Base-by-base conservation (phyloP, 1,140 invertebrate species). In the Reticulitermes speratus region DNA sequence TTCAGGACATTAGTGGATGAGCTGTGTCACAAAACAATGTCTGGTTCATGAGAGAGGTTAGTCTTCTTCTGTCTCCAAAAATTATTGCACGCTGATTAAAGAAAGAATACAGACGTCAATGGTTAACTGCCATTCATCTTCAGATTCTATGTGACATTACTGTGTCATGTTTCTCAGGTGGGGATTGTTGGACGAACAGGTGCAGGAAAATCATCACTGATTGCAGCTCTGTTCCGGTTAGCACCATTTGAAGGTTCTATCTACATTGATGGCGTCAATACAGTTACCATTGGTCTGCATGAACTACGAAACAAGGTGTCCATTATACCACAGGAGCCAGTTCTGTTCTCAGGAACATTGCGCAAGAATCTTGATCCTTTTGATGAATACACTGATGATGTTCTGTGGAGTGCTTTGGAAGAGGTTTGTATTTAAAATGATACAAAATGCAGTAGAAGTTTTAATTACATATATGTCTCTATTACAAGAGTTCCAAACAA, bases 281-380 rank as follows among this genome's bases (percentile, higher is more conserved):
- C 92, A 9, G 88, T 88, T 25, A 88, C 89, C 8, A 88, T 94
- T 84, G 91, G 91, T 45, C 88, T 93, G 16, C 90, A 92, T 87
- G 89, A 91, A 52, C 87, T 92, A 16, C 87, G 91, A 38, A 89
- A 87, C 25, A 87, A 85, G n/a, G 88, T 92, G 38, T 88, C 96
- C 3, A 96, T 97, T 65, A 97, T 97, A 88, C 97, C 97, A 12
- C 97, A 98, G 91, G 95, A 95, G 84, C 94, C 94, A 25, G 92
- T 95, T 2, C 91, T 98, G 0, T 98, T 98, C 90, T 96, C 95
- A 11, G 95, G 94, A 21, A 94, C 93, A 65, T 89, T 97, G 48
- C 92, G 97, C n/a, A 95, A 95, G 88, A 98, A 98, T 91, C 91
- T 98, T 59, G 97, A 98, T 91, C 97, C 97, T 3, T 97, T 97